Evolutionary conservation across 92 coral and sea anemone species (phyloP).

Genomic region (Umimayanthus chanpuru): DNA sequence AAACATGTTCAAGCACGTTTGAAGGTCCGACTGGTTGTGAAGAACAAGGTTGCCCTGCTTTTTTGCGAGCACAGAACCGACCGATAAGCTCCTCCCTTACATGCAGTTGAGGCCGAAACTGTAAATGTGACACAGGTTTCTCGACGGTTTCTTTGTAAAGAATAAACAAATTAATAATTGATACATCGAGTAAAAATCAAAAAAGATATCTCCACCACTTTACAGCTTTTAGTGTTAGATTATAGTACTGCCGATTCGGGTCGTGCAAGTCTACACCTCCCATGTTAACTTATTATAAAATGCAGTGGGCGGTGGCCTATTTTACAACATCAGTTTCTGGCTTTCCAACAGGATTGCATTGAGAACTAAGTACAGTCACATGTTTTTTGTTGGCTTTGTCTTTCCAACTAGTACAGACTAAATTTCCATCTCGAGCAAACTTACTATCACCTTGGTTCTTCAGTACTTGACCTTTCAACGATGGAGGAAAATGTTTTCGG

Average conservation of each 20-base stretch:
- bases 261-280: conserved; percentile 35
- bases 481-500: not conserved
- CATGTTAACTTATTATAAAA: conserved; percentile 41
- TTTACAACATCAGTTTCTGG: conserved; percentile 31
- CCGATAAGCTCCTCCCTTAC: not conserved
- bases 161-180: not conserved
- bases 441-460: conserved; percentile 45
- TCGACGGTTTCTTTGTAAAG: not conserved
- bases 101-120: not conserved
- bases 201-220: conserved; percentile 10
- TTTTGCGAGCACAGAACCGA: not conserved
- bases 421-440: conserved; percentile 34
- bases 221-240: not conserved
- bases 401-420: conserved; percentile 18
- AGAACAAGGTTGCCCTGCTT: not conserved
- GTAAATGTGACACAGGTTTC: not conserved
- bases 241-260: conserved; percentile 6
- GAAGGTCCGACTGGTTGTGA: no score
- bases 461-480: not conserved
- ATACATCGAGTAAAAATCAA: no score
- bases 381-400: conserved; percentile 31
- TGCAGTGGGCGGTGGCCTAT: conserved; percentile 19
- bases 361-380: not conserved
- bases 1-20: no score
- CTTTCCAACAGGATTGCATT: conserved; percentile 43